These are phyloP conservation scores for Sciurus niger DNA, from an alignment of 2,113 vertebrate genomes.

Conservation along the genomic window DNA sequence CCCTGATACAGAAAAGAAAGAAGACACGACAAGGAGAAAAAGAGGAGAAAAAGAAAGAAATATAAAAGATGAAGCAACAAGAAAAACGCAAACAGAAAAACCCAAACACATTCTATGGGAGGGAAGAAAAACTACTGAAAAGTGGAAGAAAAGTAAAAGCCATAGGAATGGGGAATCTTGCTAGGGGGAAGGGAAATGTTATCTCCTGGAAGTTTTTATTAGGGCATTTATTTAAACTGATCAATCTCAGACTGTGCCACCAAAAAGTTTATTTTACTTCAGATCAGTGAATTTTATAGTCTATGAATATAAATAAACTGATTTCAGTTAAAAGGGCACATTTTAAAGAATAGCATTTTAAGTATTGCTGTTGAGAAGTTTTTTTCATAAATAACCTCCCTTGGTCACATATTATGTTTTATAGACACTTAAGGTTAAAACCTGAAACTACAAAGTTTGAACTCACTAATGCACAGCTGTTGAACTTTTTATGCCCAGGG, in stretches of 20 bases:
- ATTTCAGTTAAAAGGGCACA: constrained; percentile 53
- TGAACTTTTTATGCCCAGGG: background rate
- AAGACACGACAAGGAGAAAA: background rate
- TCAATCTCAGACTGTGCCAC: background rate
- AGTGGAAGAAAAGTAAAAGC: background rate
- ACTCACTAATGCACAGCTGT: background rate
- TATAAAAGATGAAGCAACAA: background rate
- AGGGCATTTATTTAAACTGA: constrained; percentile 52
- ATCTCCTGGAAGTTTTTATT: background rate
- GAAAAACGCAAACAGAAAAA: background rate
- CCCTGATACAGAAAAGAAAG: background rate
- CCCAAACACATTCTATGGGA: background rate
- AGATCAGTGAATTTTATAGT: constrained; percentile 4
- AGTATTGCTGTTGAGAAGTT: background rate
- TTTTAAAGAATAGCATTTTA: background rate
- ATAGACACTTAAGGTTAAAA: constrained; percentile 52
- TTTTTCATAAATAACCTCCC: background rate
- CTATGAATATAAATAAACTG: constrained; percentile 54
- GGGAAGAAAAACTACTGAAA: background rate
- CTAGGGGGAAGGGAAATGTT: background rate
- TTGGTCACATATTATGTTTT: background rate
- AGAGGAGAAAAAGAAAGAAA: background rate
- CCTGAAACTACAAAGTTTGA: background rate
- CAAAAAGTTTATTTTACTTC: constrained; percentile 44
- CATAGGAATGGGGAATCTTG: background rate